Evolutionary conservation across 1,140 invertebrate species (phyloP), one percentile per base, ranked within the genome.

Genomic region (Heliothis subflexa): DNA sequence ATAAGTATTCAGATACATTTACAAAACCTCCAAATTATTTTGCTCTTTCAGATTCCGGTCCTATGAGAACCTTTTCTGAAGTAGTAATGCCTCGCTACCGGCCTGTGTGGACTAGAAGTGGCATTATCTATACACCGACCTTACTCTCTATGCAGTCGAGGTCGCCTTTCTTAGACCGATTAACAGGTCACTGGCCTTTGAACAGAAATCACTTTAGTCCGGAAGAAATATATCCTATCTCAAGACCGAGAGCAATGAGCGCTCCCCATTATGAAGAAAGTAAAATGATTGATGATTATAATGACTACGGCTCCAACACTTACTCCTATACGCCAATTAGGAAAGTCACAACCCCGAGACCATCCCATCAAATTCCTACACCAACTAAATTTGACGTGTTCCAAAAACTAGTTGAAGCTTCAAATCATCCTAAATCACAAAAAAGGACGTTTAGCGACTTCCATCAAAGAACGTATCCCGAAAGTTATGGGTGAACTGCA

Each of bases 281-380:
- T 1, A 74, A 74, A 49, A 49, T 74, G 40, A 74, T 74, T 11
- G 71, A 74, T 28, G 71, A 74, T 28, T 74, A 74, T 13, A 74
- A 59, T 61, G 71, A 74, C 14, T 74, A 74, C 28, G 55, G 18
- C 2, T 3, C 70, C 2, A 72, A 74, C n/a, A 59, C 54, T 18
- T 74, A 74, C 10, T 59, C 71, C 5, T 70, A 70, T 40, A 52
- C 47, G 7, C 66, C 66, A 10, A 21, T 28, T 2, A 50, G 18
- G 12, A 50, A 9, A 13, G 13, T 14, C 0, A 52, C 66, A 0
- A 70, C 47, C 0, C 66, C 50, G 3, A 21, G 18, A 7, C 21
- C 66, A 9, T 11, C 18, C 3, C 45, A 49, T 9, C 66, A 70
- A 13, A 52, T 28, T 9, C 47, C 2, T 3, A 11, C 66, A 1